Evolutionary conservation across 1,140 invertebrate genomes (phyloP), one percentile per base, ranked within the genome.

Genomic region (Idris sp.): DNA sequence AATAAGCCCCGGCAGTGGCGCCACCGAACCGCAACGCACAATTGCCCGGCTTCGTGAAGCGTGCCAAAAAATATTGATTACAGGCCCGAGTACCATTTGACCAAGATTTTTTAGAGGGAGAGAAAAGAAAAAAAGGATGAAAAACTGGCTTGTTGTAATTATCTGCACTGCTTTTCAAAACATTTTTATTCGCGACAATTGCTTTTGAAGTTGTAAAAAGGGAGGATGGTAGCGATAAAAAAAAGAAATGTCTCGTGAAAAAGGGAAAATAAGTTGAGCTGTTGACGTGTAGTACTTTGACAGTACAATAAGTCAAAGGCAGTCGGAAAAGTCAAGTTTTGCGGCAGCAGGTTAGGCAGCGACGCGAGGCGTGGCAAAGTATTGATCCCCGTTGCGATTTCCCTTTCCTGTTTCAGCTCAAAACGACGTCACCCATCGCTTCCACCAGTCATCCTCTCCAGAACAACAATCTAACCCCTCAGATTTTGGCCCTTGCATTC

Each of bases 331-430:
- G 79, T 82, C 75, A 78, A 79, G 80, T 77, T 83, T 81, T 56
- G 74, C 71, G 64, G 71, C 69, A 36, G 74, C 73, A 51, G 74
- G 74, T 74, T 81, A 82, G 80, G 81, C 75, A 81, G 81, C 78
- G 76, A 69, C 75, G 77, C 82, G 82, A 84, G 83, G 83, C 83
- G 83, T 84, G 83, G 82, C 83, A 80, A 79, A 81, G 83, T 84
- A 84, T 84, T 84, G 83, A 84, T 84, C 82, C 77, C 53, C 59
- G 79, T 76, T 77, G 81, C 81, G 78, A 82, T 80, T 84, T 83
- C 81, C 81, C 80, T 81, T 78, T 76, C 77, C 65, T 67, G 28
- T 71, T 35, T 58, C 31, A 65, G 67, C 77, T 69, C 46, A 69
- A 64, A 81, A 79, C 78, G 79, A 80, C 80, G 81, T 82, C 80